Conservation (phyloP, 2,888 invertebrate species). For the Drosophila longiperda region DNA sequence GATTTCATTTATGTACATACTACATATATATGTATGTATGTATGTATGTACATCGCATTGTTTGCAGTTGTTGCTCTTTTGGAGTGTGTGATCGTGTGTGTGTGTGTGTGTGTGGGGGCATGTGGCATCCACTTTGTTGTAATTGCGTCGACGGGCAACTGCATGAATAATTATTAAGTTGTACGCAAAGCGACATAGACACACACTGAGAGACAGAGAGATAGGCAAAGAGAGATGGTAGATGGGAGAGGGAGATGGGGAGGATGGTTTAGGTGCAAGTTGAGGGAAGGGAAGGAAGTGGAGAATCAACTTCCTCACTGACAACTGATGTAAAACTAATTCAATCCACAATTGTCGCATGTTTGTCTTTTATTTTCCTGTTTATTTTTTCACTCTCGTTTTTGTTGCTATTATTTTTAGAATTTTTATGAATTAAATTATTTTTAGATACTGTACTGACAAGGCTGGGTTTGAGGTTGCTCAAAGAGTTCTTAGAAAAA, state of each 20-base stretch:
- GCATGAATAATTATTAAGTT: slow-evolving; percentile 81
- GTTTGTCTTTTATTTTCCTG: slow-evolving; percentile 20
- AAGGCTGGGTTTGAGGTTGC: slow-evolving; percentile 9
- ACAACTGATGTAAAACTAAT: slow-evolving; percentile 17
- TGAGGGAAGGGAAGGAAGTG: slow-evolving; percentile 34
- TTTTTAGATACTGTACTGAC: slow-evolving; percentile 29
- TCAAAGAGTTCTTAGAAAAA: background rate
- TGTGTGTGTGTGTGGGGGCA: slow-evolving; percentile 57
- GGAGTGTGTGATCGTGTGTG: slow-evolving; percentile 35
- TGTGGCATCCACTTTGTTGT: slow-evolving; percentile 80
- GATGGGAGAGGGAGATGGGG: background rate
- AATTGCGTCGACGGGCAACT: slow-evolving; percentile 71
- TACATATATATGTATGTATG: slow-evolving; percentile 56
- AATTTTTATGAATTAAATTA: slow-evolving; percentile 57
- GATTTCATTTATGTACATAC: slow-evolving; percentile 72
- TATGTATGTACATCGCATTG: slow-evolving; percentile 17
- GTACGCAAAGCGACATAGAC: slow-evolving; percentile 35
- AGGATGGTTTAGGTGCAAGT: background rate
- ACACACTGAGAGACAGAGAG: background rate
- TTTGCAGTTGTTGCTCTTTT: slow-evolving; percentile 41
- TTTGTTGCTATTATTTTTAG: slow-evolving; percentile 41
- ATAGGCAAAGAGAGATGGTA: background rate
- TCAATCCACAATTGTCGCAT: slow-evolving; percentile 40
- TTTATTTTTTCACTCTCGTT: slow-evolving; percentile 21
- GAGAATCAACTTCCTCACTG: slow-evolving; percentile 15